Evolutionary conservation across 2,888 invertebrate species (phyloP).

Genomic region (Rhingia campestris): DNA sequence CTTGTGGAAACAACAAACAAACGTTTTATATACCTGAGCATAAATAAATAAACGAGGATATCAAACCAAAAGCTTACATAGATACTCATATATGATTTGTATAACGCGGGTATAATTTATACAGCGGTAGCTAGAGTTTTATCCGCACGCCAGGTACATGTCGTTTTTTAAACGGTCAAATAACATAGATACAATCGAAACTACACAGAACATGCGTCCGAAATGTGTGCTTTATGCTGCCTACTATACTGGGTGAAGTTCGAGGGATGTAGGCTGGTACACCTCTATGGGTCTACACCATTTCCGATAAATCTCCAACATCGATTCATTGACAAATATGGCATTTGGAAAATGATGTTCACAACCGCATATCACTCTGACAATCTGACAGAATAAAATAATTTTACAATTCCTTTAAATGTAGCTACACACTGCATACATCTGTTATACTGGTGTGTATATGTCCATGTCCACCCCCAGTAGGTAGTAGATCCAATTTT

Average conservation of each 20-base stretch:
- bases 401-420: constrained; percentile 61
- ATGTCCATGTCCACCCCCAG: constrained; percentile 56
- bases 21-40: background rate
- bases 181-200: constrained; percentile 26
- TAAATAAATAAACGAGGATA: background rate
- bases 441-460: background rate
- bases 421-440: constrained; percentile 28
- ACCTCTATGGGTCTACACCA: constrained; percentile 12
- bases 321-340: constrained; percentile 72
- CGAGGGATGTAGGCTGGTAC: constrained; percentile 12
- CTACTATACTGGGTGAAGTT: background rate
- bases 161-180: constrained; percentile 14
- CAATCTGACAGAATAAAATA: constrained; percentile 67
- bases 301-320: constrained; percentile 64
- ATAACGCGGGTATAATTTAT: background rate
- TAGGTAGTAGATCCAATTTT: constrained; percentile 57
- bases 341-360: constrained; percentile 71
- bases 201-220: constrained; percentile 57
- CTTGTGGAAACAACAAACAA: background rate
- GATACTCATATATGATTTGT: background rate
- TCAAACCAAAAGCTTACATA: background rate
- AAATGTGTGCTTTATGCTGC: constrained; percentile 55
- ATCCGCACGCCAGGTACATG: constrained; percentile 47
- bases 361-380: constrained; percentile 37
- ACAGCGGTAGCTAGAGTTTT: constrained; percentile 21